phyloP scores from a whole-genome alignment of 2,797 vertebrate species.

The Ctenosaura bakeri region DNA sequence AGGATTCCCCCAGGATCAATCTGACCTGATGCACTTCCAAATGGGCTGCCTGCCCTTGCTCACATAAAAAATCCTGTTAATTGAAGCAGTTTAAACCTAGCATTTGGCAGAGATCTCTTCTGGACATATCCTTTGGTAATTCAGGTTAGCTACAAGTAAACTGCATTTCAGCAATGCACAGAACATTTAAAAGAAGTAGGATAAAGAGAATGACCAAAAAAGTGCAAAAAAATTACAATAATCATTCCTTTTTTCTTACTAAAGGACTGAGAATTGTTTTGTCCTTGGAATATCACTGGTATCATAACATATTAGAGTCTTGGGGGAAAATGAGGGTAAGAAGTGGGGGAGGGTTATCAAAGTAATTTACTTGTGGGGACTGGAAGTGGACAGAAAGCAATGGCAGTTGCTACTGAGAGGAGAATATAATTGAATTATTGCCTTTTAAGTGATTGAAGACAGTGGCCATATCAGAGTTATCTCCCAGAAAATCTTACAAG shows the following conservation, averaged over 20 bases:
- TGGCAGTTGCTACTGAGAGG: conserved; percentile 76
- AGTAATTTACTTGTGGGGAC: conserved; percentile 82
- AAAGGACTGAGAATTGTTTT: conserved; percentile 74
- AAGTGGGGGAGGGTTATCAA: conserved; percentile 67
- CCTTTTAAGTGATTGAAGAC: conserved; percentile 86
- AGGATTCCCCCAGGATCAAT: conserved; percentile 59
- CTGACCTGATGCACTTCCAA: conserved; percentile 39
- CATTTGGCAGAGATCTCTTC: conserved; percentile 6
- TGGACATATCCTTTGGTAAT: conserved; percentile 16
- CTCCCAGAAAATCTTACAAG: conserved; percentile 77
- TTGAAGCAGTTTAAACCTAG: conserved; percentile 27
- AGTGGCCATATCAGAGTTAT: conserved; percentile 77
- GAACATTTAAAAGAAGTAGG: conserved; percentile 53
- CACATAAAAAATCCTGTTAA: conserved; percentile 40
- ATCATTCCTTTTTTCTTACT: conserved; percentile 61
- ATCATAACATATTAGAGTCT: conserved; percentile 78
- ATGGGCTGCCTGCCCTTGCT: conserved; percentile 45
- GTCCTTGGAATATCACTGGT: conserved; percentile 76
- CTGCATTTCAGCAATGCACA: rapidly evolving
- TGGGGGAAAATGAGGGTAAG: conserved; percentile 47
- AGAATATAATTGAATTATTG: conserved; percentile 81
- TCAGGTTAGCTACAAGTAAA: conserved; percentile 25
- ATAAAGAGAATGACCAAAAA: conserved; percentile 62
- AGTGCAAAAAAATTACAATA: conserved; percentile 53
- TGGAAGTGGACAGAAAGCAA: conserved; percentile 81